A percentile compares a stretch with the other conserved stretches of the same genome.
phyloP scores from a whole-genome alignment of 1,140 invertebrate genomes.

The Epicauta chinensis region DNA sequence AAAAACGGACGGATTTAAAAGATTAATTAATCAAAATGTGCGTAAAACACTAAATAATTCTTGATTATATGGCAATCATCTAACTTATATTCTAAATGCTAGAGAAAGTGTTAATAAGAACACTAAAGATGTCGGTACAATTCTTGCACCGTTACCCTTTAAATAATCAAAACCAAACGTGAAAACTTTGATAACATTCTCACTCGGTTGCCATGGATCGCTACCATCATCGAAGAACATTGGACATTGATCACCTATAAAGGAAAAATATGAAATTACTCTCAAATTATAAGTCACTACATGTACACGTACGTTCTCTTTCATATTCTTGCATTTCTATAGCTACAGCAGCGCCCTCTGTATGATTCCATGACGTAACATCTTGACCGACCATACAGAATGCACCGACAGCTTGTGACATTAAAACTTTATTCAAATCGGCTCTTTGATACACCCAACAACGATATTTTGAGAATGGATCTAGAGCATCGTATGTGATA shows the following conservation, averaged over 20 bases:
- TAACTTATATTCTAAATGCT: too few relatives aligned
- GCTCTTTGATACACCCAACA: conserved; percentile 97
- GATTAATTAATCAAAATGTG: too few relatives aligned
- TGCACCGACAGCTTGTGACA: conserved; percentile 87
- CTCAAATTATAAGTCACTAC: conserved; percentile 3
- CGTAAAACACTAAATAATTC: too few relatives aligned
- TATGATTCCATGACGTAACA: conserved; percentile 79
- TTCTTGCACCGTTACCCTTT: neutral
- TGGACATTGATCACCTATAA: conserved; percentile 79
- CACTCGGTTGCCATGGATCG: conserved; percentile 73
- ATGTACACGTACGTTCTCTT: conserved; percentile 70
- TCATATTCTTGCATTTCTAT: conserved; percentile 89
- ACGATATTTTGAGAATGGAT: conserved; percentile 91
- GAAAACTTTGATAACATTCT: conserved; percentile 66
- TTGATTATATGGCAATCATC: too few relatives aligned
- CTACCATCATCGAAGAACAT: conserved; percentile 91
- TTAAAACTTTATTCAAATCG: conserved; percentile 82
- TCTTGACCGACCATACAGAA: conserved; percentile 88
- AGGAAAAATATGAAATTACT: conserved; percentile 8
- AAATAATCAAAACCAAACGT: conserved; percentile 39
- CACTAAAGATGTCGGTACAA: neutral
- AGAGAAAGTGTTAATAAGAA: neutral
- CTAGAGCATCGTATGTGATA: conserved; percentile 93
- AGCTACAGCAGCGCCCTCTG: conserved; percentile 85
- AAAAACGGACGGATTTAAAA: too few relatives aligned